Base-by-base conservation (phyloP, 2,888 invertebrate genomes). In the Dolomedes plantarius region DNA sequence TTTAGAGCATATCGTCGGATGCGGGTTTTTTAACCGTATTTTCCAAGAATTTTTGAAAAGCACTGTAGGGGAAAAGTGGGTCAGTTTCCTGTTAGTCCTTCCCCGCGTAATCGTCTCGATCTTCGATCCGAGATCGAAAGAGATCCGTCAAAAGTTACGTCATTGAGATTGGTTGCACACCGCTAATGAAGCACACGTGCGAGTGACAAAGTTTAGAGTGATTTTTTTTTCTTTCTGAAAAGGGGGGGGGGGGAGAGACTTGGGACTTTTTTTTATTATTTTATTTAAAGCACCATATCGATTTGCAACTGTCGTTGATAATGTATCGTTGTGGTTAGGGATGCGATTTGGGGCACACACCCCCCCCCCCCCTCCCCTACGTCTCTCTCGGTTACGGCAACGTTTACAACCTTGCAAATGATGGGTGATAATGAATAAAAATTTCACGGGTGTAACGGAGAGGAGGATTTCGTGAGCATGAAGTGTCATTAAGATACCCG, bases 101-200 rank as follows among this genome's bases (percentile, higher is more conserved):
- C 23, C n/a, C n/a, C n/a, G n/a, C 16, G 32, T 7, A 69, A 77
- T 77, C 77, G 50, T n/a, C 32, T 29, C 23, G 32, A 69, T 69
- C 69, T 69, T 69, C 77, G 68, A 69, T 77, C 68, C 77, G 69
- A 69, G 50, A 76, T 36, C 19, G 67, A 19, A 36, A 68, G 76
- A 68, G 62, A 79, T 79, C 78, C 78, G 78, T 79, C 71, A 71
- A n/a, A n/a, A 41, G 78, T 79, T 71, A 79, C 78, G 78, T 79
- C 78, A 79, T 13, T 13, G 39, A 56, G 56, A 19, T 56, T 67
- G 19, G 36, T 27, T 76, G 68, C 28, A n/a, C 56, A 50, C 64
- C 5, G 39, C 78, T 79, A 79, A 79, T 79, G 78, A 79, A 79
- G 71, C 46, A 27, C 77, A 77, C 77, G 77, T 77, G 77, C 36